Percentiles rank a stretch among this genome's conserved stretches.
Conservation (phyloP, 2,797 vertebrate genomes). For the Apogon talboti region DNA sequence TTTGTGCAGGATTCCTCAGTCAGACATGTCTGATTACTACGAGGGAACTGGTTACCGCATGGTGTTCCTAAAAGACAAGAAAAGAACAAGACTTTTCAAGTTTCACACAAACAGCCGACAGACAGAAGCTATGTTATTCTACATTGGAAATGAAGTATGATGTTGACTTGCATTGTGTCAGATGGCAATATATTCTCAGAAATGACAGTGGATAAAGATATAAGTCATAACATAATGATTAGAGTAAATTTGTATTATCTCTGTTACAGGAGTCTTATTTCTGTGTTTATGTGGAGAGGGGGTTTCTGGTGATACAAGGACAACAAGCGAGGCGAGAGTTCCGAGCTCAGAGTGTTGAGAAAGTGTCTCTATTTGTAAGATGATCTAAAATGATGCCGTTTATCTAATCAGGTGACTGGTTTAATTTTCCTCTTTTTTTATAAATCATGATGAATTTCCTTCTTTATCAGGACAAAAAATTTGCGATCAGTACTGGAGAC, state of each 20-base stretch:
- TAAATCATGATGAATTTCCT: not conserved
- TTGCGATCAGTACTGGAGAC: conserved; percentile 13
- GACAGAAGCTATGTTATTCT: conserved; percentile 68
- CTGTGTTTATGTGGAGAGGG: conserved; percentile 58
- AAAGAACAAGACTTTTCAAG: conserved; percentile 33
- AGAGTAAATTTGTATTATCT: not conserved
- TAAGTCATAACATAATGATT: not conserved
- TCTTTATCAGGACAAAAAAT: conserved; percentile 27
- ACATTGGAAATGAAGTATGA: conserved; percentile 68
- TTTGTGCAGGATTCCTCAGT: conserved; percentile 34
- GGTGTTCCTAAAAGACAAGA: conserved; percentile 22
- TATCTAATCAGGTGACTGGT: not conserved
- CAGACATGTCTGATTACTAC: conserved; percentile 58
- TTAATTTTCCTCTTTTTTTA: not conserved
- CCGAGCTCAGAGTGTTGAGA: conserved; percentile 40
- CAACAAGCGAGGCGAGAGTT: conserved; percentile 26
- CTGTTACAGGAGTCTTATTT: conserved; percentile 59
- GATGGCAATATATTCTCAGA: no score
- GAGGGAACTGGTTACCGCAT: conserved; percentile 74
- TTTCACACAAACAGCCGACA: conserved; percentile 63
- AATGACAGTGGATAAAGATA: no score
- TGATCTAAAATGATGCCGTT: not conserved
- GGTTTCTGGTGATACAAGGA: conserved; percentile 62
- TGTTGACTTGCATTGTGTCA: not conserved
- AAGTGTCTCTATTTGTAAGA: conserved; percentile 71